Conservation (phyloP, 2,113 vertebrate genomes). For the Nettapus auritus region DNA sequence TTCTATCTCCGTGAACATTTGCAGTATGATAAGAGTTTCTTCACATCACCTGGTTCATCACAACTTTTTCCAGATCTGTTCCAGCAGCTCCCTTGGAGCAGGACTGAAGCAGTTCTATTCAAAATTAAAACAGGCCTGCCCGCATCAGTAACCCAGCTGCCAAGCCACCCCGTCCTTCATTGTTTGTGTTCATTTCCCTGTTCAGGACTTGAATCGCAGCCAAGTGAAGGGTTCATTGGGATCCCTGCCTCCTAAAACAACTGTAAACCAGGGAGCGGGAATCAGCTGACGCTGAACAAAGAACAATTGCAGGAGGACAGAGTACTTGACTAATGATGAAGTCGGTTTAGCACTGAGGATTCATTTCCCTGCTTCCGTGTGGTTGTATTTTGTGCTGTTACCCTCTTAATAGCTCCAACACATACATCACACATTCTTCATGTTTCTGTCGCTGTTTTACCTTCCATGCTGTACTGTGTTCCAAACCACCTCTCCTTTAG, state of each 20-base stretch:
- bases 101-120: not conserved
- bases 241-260: not conserved
- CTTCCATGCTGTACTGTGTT: conserved; percentile 93
- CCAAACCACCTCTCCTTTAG: conserved; percentile 96
- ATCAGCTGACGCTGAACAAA: not conserved
- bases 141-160: not conserved
- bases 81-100: not conserved
- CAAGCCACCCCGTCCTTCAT: not conserved
- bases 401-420: not conserved
- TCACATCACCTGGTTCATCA: not conserved
- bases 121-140: not conserved
- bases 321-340: not conserved
- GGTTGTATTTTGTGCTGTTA: not conserved
- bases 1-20: not conserved
- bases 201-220: not conserved
- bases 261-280: not conserved
- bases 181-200: not conserved
- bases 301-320: not conserved
- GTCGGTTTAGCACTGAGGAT: not conserved
- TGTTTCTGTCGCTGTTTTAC: conserved; percentile 66
- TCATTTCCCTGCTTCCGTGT: not conserved
- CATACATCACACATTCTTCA: not conserved
- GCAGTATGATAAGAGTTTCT: not conserved
- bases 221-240: accelerated
- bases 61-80: not conserved